These are phyloP conservation scores for Prietella phreatophila DNA, from an alignment of 2,113 vertebrate genomes.

Conservation along the genomic window DNA sequence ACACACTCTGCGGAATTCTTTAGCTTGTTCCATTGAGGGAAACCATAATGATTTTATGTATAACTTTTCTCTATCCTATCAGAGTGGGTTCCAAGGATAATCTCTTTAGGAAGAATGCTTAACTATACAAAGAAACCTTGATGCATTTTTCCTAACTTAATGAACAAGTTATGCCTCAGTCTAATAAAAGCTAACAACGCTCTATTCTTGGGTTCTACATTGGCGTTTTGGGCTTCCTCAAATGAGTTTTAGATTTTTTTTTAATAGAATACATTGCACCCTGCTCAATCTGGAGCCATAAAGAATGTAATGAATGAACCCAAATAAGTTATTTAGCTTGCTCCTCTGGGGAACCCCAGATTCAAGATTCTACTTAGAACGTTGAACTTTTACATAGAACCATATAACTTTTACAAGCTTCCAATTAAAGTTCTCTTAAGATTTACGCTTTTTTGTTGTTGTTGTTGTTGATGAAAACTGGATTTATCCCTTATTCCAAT, in stretches of 20 bases:
- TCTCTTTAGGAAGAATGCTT: not conserved
- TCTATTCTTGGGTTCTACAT: not conserved
- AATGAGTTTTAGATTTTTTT: not conserved
- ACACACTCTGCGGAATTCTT: not conserved
- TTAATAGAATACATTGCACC: not conserved
- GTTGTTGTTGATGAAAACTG: not conserved
- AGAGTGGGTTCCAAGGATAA: not conserved
- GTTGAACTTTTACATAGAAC: too few relatives aligned
- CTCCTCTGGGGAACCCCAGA: too few relatives aligned
- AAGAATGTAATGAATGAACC: not conserved
- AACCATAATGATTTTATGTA: not conserved
- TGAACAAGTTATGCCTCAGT: not conserved
- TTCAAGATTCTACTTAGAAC: not conserved
- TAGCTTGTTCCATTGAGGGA: not conserved
- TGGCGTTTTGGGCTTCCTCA: not conserved
- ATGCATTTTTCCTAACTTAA: not conserved
- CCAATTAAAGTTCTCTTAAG: not conserved
- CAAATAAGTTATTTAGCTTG: not conserved
- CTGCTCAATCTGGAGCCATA: not conserved
- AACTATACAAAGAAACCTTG: not conserved
- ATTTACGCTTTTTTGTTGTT: too few relatives aligned
- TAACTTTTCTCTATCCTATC: not conserved
- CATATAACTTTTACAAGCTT: not conserved
- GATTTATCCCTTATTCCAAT: not conserved
- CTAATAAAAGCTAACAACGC: not conserved